Percentiles rank a stretch among this genome's conserved stretches.
These are phyloP conservation scores for Eretmodus cyanostictus DNA, from an alignment of 2,113 vertebrate genomes.

Conservation along the genomic window DNA sequence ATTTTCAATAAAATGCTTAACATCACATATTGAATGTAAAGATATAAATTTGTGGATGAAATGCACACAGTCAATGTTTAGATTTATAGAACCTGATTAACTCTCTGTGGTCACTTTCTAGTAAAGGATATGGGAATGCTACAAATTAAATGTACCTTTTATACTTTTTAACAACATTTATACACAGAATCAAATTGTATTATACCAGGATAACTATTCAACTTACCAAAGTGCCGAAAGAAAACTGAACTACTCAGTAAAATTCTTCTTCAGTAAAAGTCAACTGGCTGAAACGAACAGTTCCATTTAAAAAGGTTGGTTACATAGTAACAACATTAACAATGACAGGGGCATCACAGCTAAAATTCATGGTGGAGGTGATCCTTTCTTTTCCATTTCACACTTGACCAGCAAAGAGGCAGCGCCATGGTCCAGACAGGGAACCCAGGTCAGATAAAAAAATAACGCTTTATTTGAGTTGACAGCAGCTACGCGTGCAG, in stretches of 20 bases:
- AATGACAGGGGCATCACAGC: not conserved
- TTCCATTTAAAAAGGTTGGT: not conserved
- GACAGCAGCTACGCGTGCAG: not conserved
- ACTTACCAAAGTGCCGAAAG: not conserved
- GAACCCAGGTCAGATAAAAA: not conserved
- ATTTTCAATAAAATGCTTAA: not conserved
- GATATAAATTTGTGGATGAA: not conserved
- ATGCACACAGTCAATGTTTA: not conserved
- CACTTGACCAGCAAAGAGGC: not conserved
- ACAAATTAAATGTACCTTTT: not conserved
- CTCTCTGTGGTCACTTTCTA: not conserved
- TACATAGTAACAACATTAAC: not conserved
- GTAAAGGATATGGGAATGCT: not conserved
- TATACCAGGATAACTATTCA: not conserved
- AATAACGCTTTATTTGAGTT: not conserved
- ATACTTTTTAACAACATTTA: not conserved
- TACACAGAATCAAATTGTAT: not conserved
- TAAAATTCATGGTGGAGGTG: not conserved
- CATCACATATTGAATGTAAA: not conserved
- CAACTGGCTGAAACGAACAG: fast-evolving
- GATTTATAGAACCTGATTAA: not conserved
- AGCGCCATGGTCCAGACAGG: not conserved
- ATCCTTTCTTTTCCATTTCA: not conserved
- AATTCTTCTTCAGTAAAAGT: not conserved
- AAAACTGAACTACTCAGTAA: not conserved